Percentiles rank a stretch among this genome's conserved stretches.
These are phyloP conservation scores for Cardiocondyla obscurior DNA, from an alignment of 1,140 invertebrate genomes.

Conservation along the genomic window DNA sequence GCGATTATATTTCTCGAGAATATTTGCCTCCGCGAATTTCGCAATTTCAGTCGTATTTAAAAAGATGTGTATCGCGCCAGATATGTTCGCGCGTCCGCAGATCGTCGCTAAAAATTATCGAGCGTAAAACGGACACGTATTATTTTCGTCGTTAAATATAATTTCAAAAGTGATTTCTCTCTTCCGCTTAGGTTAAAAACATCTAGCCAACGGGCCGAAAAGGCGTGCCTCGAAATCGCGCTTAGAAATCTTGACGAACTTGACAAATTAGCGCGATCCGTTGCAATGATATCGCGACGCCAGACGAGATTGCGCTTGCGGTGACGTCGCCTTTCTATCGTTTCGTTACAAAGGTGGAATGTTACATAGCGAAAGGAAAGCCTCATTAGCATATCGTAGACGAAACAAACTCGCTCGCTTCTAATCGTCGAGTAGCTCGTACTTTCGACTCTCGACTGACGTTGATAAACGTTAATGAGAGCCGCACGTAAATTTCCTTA, in stretches of 20 bases:
- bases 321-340: not conserved
- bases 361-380: constrained; percentile 16
- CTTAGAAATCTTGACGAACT: constrained; percentile 45
- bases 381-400: constrained; percentile 47
- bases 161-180: not conserved
- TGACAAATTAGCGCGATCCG: constrained; percentile 48
- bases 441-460: constrained; percentile 6
- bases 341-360: constrained; percentile 34
- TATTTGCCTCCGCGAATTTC: not conserved
- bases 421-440: constrained; percentile 50
- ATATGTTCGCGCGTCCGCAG: too few relatives aligned
- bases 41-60: not conserved
- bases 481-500: constrained; percentile 50
- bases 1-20: constrained; percentile 39
- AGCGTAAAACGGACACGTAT: not conserved
- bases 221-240: not conserved
- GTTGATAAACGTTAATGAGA: constrained; percentile 70
- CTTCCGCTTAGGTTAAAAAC: not conserved
- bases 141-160: not conserved
- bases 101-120: too few relatives aligned
- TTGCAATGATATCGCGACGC: constrained; percentile 52
- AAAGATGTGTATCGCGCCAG: too few relatives aligned
- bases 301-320: not conserved
- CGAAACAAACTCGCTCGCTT: constrained; percentile 55
- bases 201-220: not conserved